Evolutionary conservation across 2,797 vertebrate genomes (phyloP), one percentile per base, ranked within the genome.

Genomic region (Monodelphis domestica): DNA sequence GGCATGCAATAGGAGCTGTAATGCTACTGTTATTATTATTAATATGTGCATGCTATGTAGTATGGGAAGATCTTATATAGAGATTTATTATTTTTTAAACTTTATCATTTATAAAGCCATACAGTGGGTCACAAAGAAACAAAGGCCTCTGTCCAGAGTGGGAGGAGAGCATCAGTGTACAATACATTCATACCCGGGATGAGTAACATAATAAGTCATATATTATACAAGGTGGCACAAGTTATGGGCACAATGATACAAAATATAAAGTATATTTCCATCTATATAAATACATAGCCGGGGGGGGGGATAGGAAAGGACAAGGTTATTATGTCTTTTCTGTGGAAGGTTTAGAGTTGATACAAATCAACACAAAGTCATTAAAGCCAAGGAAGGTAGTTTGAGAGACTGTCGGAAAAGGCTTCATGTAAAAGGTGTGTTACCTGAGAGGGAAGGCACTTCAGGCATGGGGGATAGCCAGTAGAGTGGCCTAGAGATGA

Each of bases 91-190:
- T 97, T 95, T 96, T n/a, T 98, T 98, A 88, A 95, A 97, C 98
- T 98, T 99, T 99, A 99, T 98, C 99, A 98, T 98, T 99, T 99
- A 98, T 98, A 98, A 99, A 99, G 99, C 99, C 99, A 99, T 99
- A 99, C 99, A 99, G 98, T 99, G 98, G 98, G 98, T 98, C 94
- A 98, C 99, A 98, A 99, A 98, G 98, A 98, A 98, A 95, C 98
- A 98, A 97, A 94, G 90, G 98, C 98, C 94, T 98, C 99, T 99
- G 98, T 99, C 99, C 99, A 99, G 97, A 70, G 95, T 93, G 96
- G 93, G 97, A 97, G 95, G 97, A 89, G 93, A 97, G 96, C 96
- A 17, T 95, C 88, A 54, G 97, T 97, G 93, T 96, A 96, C 95
- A 90, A 94, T 97, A 98, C 98, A 98, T 98, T 98, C 97, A 97